Evolutionary conservation across 2,113 vertebrate genomes (phyloP).

Genomic region (Vimba vimba): DNA sequence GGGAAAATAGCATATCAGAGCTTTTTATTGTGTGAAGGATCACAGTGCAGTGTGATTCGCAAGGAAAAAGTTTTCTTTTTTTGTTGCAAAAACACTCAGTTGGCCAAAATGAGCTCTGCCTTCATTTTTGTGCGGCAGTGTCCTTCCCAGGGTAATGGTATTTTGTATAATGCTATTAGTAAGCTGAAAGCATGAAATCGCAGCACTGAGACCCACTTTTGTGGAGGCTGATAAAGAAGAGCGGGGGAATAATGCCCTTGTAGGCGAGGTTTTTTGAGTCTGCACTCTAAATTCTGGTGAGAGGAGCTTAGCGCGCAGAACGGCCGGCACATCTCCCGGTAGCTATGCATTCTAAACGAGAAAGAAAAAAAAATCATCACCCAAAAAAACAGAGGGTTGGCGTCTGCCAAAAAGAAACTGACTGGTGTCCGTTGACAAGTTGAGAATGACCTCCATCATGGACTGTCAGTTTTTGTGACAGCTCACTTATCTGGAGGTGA

Average conservation of each 20-base stretch:
- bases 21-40: slow-evolving; percentile 19
- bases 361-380: not conserved
- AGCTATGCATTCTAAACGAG: slow-evolving; percentile 22
- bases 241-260: slow-evolving; percentile 50
- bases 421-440: slow-evolving; percentile 20
- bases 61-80: slow-evolving; percentile 15
- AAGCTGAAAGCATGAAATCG: slow-evolving; percentile 76
- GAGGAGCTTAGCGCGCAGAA: not conserved
- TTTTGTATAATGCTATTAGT: slow-evolving; percentile 77
- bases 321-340: not conserved
- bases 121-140: slow-evolving; percentile 68
- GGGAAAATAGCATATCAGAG: not conserved
- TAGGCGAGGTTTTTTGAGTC: slow-evolving; percentile 33
- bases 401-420: slow-evolving; percentile 3
- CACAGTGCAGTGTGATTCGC: not conserved
- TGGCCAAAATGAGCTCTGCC: slow-evolving; percentile 32
- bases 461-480: slow-evolving; percentile 26
- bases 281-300: slow-evolving; percentile 36
- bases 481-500: slow-evolving; percentile 24
- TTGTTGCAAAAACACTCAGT: slow-evolving; percentile 28
- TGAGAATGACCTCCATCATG: slow-evolving; percentile 27
- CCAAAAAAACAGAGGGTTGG: not conserved
- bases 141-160: slow-evolving; percentile 73
- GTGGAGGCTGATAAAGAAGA: slow-evolving; percentile 56
- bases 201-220: slow-evolving; percentile 66